Conservation (phyloP, 1,140 invertebrate genomes). For the Saccostrea cuccullata region DNA sequence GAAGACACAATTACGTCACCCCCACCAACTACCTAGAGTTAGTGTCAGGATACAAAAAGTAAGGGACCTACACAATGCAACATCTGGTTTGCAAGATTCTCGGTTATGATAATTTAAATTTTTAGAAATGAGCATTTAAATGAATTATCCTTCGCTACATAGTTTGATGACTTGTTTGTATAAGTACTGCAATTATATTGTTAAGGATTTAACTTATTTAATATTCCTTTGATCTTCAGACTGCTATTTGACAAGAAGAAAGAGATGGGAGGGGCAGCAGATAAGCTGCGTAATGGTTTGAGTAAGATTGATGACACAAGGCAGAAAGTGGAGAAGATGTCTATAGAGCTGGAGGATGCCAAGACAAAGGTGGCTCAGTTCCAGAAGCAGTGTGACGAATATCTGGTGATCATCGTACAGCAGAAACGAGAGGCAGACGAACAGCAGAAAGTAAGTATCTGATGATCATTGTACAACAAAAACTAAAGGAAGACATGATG, state of each 20-base stretch:
- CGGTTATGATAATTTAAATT: background rate
- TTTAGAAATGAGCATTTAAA: background rate
- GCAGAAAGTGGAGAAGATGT: slow-evolving; percentile 85
- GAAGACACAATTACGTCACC: slow-evolving; percentile 91
- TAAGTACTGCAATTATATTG: too few species aligned
- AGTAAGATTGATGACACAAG: slow-evolving; percentile 88
- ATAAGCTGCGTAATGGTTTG: slow-evolving; percentile 86
- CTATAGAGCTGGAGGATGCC: slow-evolving; percentile 87
- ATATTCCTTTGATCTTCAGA: slow-evolving; percentile 77
- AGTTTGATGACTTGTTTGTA: too few species aligned
- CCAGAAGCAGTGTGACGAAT: slow-evolving; percentile 87
- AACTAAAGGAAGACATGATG: too few species aligned
- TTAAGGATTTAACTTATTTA: background rate
- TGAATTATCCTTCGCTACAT: too few species aligned
- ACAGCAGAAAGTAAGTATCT: slow-evolving; percentile 80
- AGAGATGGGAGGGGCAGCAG: slow-evolving; percentile 85
- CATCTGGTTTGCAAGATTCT: background rate
- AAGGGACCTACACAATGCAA: slow-evolving; percentile 62
- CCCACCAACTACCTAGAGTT: slow-evolving; percentile 91
- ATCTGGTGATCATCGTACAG: slow-evolving; percentile 86
- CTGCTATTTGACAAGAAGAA: slow-evolving; percentile 86
- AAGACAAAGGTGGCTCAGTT: slow-evolving; percentile 86
- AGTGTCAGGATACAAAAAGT: slow-evolving; percentile 89
- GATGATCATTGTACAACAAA: too few species aligned
- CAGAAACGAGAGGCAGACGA: slow-evolving; percentile 90